A percentile compares a stretch with the other conserved stretches of the same genome.
These are phyloP conservation scores for Columba janthina DNA, from an alignment of 2,113 vertebrate genomes.

Conservation along the genomic window DNA sequence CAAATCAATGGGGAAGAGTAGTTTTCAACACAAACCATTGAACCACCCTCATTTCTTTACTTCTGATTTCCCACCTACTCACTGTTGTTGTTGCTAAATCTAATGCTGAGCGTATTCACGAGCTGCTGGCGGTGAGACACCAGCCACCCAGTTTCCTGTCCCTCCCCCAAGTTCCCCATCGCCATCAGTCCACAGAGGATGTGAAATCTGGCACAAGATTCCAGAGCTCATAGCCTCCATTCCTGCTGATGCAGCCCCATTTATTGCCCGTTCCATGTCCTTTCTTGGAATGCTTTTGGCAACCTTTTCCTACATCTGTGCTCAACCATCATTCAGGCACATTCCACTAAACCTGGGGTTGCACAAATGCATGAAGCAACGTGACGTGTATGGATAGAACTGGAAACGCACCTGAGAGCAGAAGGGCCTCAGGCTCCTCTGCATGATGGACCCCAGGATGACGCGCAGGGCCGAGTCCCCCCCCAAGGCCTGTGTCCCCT, in stretches of 20 bases:
- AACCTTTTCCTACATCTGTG: slow-evolving; percentile 28
- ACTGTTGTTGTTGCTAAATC: background rate
- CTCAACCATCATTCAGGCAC: slow-evolving; percentile 18
- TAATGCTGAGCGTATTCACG: background rate
- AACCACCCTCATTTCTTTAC: background rate
- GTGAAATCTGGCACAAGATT: background rate
- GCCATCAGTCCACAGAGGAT: background rate
- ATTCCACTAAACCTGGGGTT: slow-evolving; percentile 8
- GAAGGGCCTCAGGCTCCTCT: background rate
- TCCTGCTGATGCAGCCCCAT: slow-evolving; percentile 19
- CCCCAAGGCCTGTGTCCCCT: background rate
- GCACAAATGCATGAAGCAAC: background rate
- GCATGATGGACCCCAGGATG: background rate
- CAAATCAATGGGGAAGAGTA: background rate
- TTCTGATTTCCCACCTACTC: background rate
- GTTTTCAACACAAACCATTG: background rate
- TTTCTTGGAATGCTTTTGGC: slow-evolving; percentile 56
- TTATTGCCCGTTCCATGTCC: slow-evolving; percentile 27
- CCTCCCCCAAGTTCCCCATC: background rate
- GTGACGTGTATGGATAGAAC: background rate
- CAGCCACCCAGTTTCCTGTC: background rate
- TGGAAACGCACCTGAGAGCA: background rate
- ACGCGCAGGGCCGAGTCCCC: accelerated
- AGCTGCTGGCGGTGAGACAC: background rate
- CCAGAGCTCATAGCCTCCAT: background rate